Conservation (phyloP, 2,113 vertebrate genomes). For the Australoheros scitulus region DNA sequence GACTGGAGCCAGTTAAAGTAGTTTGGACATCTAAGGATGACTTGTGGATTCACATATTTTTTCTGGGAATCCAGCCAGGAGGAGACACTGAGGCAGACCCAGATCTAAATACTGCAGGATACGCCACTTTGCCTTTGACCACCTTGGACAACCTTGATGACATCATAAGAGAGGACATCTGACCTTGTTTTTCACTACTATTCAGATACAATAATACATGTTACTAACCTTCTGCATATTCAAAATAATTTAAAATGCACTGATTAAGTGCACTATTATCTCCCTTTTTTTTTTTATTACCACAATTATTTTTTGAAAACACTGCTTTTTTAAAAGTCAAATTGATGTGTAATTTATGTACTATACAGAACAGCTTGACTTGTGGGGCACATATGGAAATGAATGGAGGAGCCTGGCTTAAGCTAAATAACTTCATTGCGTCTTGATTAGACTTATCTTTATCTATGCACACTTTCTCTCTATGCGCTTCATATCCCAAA, state of each 20-base stretch:
- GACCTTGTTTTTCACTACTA: not conserved
- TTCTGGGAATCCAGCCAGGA: not conserved
- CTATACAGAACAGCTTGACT: not conserved
- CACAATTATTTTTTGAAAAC: not conserved
- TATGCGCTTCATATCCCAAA: slow-evolving; percentile 36
- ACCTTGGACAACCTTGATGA: not conserved
- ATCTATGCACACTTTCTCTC: not conserved
- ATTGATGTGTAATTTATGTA: not conserved
- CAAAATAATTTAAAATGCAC: not conserved
- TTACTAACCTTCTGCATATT: not conserved
- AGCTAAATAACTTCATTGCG: not conserved
- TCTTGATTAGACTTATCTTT: not conserved
- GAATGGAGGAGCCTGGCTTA: not conserved
- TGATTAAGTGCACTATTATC: not conserved
- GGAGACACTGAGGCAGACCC: not conserved
- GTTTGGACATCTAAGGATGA: not conserved
- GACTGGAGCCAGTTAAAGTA: not conserved
- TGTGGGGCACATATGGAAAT: not conserved
- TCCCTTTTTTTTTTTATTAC: not conserved
- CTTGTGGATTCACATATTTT: not conserved
- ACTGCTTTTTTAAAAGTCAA: not conserved
- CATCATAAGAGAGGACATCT: not conserved
- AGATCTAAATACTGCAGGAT: not conserved
- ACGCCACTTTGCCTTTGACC: not conserved
- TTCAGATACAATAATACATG: not conserved